Conservation (phyloP, 2,888 invertebrate genomes). For the Scaptomyza cyrtandrae region DNA sequence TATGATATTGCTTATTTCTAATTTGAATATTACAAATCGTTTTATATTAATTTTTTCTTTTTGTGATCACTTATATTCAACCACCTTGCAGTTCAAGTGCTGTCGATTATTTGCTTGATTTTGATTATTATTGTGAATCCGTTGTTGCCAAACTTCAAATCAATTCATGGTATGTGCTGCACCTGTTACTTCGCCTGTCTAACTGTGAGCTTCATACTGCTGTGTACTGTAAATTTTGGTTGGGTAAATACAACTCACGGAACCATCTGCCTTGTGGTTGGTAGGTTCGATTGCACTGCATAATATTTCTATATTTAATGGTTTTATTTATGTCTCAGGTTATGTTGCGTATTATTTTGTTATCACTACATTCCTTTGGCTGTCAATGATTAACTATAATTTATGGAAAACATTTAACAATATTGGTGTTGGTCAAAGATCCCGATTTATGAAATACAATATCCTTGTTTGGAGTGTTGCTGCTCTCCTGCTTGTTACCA, state of each 20-base stretch:
- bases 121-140: constrained; percentile 85
- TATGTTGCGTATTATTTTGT: constrained; percentile 87
- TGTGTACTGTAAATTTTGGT: not conserved
- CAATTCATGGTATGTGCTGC: constrained; percentile 39
- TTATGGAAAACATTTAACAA: constrained; percentile 87
- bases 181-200: constrained; percentile 45
- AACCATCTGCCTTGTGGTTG: constrained; percentile 10
- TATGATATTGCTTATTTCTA: too few species aligned
- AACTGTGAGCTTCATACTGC: constrained; percentile 8
- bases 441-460: constrained; percentile 68
- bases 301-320: not conserved
- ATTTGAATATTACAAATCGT: too few species aligned
- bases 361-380: constrained; percentile 92
- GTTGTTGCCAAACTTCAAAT: constrained; percentile 28
- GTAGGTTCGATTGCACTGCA: not conserved
- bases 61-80: not conserved
- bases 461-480: constrained; percentile 77
- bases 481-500: constrained; percentile 48
- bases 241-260: not conserved
- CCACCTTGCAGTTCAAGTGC: constrained; percentile 86
- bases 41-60: too few species aligned
- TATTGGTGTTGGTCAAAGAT: constrained; percentile 21
- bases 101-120: constrained; percentile 89
- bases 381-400: constrained; percentile 93
- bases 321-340: constrained; percentile 45